Base-by-base conservation (phyloP, 2,888 invertebrate genomes). In the Litoditis marina region DNA sequence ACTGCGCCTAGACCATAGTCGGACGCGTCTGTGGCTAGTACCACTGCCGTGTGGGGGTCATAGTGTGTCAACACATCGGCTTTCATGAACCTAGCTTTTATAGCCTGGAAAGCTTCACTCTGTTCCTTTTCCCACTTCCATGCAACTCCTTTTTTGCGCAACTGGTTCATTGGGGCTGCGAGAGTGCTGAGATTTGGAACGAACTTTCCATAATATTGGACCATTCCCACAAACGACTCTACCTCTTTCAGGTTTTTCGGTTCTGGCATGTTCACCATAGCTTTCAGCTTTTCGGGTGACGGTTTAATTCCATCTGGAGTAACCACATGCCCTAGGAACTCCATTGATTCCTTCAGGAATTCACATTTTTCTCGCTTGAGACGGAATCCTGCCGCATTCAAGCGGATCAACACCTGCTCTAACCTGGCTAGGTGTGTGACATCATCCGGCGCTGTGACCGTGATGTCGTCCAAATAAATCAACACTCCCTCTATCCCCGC, bases 191-290 rank as follows among this genome's bases (percentile, higher is more conserved):
- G n/a, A n/a, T n/a, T n/a, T n/a, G n/a, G n/a, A n/a, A n/a, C n/a
- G n/a, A n/a, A n/a, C n/a, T n/a, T n/a, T n/a, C n/a, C n/a, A n/a
- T n/a, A n/a, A n/a, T n/a, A n/a, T n/a, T n/a, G n/a, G n/a, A n/a
- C n/a, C n/a, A n/a, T n/a, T n/a, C n/a, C n/a, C n/a, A n/a, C n/a
- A n/a, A n/a, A n/a, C n/a, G n/a, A n/a, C n/a, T n/a, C n/a, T n/a
- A n/a, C n/a, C n/a, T n/a, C n/a, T 19, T 65, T 62, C 6, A 78
- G 59, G 46, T 77, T 76, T 19, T 60, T 69, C 1, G 79, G 80
- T 7, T 50, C 51, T 34, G 78, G 77, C 54, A 75, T 71, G 19
- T 78, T 59, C 13, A 52, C 49, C 16, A 82, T 73, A 0, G 77
- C 79, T 39, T 71, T 55, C 2, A 76, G 60, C 50, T 78, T 79